phyloP scores from a whole-genome alignment of 1,140 invertebrate genomes.

The Mactra quadrangularis region DNA sequence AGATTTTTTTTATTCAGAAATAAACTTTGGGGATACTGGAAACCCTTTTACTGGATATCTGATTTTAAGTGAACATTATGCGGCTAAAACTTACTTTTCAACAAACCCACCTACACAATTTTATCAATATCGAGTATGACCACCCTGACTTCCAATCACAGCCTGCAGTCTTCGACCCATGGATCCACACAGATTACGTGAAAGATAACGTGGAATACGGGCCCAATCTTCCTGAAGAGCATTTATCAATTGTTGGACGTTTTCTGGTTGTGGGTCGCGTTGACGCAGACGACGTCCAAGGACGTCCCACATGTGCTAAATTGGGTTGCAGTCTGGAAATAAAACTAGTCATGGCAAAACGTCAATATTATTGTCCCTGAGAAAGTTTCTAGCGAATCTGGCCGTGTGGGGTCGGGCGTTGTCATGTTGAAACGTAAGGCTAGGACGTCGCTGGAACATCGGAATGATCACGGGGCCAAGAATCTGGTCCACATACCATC shows the following conservation, averaged over 20 bases:
- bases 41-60: background rate
- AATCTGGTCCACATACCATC: constrained; percentile 6
- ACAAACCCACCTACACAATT: background rate
- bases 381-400: constrained; percentile 12
- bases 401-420: constrained; percentile 1
- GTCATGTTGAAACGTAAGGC: constrained; percentile 33
- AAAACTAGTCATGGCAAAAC: background rate
- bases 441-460: background rate
- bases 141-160: background rate
- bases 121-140: no score
- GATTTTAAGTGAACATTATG: background rate
- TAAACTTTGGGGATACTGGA: no score
- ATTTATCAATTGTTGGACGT: constrained; percentile 9
- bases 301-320: constrained; percentile 12
- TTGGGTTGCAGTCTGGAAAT: background rate
- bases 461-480: background rate
- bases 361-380: background rate
- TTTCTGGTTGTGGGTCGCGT: background rate
- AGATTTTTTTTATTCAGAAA: no score
- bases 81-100: background rate
- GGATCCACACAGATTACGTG: constrained; percentile 3
- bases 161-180: background rate
- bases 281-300: background rate
- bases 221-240: constrained; percentile 13
- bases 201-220: background rate